Base-by-base conservation (phyloP, 1,140 invertebrate species). In the Frieseomelitta varia region DNA sequence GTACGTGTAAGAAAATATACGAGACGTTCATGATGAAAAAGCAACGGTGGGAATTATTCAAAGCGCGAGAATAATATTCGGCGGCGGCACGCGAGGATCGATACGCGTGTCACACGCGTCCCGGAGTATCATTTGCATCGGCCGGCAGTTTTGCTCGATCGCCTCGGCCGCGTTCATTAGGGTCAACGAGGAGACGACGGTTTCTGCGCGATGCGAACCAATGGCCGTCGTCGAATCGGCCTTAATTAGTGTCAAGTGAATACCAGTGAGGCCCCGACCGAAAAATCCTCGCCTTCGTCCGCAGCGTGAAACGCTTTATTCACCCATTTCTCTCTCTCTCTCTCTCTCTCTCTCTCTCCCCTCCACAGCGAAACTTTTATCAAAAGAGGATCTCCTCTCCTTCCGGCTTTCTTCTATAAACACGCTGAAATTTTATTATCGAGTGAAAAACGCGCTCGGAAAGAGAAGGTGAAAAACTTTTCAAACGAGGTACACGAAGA, bases 211-310 rank as follows among this genome's bases (percentile, higher is more conserved):
- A 84, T 75, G 73, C 55, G 14, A 81, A 63, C n/a, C 78, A 71
- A 87, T 72, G 81, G 73, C 78, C 85, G 30, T 17, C 51, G 65
- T 58, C 72, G 72, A 73, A 89, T 87, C 75, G 84, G 81, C 58
- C 72, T 88, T 89, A 84, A 87, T 88, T 84, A 85, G 71, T 79
- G 81, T 87, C 82, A 88, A 82, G 77, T 84, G 81, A 71, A 58
- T n/a, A 21, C 55, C 19, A 30, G 63, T 24, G 67, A 79, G 34
- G 88, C 34, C 55, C 39, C 0, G 8, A 61, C 39, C 73, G 75
- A 83, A 81, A 83, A 90, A 69, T 24, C 56, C 47, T 34, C 30
- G 61, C 30, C 34, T 55, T 17, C 69, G 11, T n/a, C 11, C 12
- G 58, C n/a, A 34, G 53, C n/a, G 30, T 79, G 63, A 24, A 21